phyloP scores from a whole-genome alignment of 2,797 vertebrate species.

The Nyctalus aviator region DNA sequence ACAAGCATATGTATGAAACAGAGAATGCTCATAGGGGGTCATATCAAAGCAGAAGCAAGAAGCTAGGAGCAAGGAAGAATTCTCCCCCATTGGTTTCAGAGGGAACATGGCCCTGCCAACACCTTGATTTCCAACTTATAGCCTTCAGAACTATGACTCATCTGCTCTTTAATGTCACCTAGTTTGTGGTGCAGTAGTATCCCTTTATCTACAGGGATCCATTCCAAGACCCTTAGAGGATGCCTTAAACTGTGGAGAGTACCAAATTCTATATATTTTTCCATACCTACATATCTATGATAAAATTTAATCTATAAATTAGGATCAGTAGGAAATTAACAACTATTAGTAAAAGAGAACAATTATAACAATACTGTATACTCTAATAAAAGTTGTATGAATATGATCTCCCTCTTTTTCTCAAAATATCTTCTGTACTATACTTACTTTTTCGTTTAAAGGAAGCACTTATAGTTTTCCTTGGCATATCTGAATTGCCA shows the following conservation, averaged over 20 bases:
- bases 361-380: not conserved
- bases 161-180: not conserved
- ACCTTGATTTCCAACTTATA: not conserved
- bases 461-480: not conserved
- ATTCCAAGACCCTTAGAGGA: not conserved
- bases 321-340: not conserved
- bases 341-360: not conserved
- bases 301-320: not conserved
- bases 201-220: not conserved
- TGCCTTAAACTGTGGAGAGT: not conserved
- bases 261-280: not conserved
- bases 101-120: not conserved
- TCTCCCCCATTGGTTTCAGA: not conserved
- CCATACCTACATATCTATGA: not conserved
- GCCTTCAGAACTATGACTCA: not conserved
- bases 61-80: not conserved
- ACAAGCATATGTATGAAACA: not conserved
- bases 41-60: not conserved
- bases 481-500: not conserved
- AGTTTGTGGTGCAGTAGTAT: not conserved
- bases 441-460: not conserved
- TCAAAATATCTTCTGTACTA: not conserved
- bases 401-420: not conserved
- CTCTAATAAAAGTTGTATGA: not conserved
- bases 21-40: not conserved